Evolutionary conservation across 2,888 invertebrate species (phyloP).

Genomic region (Apamea sordens): DNA sequence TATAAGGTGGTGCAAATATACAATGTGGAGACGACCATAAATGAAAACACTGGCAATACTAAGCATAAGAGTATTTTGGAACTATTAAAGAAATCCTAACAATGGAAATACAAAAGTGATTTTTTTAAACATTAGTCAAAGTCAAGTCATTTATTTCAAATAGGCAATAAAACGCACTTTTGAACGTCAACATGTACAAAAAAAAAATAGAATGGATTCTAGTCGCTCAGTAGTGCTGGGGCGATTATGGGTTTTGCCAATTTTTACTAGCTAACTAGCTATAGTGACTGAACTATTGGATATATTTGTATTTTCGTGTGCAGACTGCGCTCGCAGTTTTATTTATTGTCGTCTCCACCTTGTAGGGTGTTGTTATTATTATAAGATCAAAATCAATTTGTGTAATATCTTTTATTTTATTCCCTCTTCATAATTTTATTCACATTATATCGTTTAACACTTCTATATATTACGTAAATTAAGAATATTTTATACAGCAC

Average conservation of each 20-base stretch:
- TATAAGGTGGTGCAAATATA: constrained; percentile 1
- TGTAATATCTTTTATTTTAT: not conserved
- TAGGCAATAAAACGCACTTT: not conserved
- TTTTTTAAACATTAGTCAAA: not conserved
- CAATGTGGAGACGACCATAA: not conserved
- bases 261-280: not conserved
- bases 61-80: not conserved
- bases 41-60: not conserved
- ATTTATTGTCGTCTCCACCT: not conserved
- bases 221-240: not conserved
- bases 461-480: constrained; percentile 9
- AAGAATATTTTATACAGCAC: constrained; percentile 51
- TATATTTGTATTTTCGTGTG: not conserved
- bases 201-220: too few species aligned
- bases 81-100: not conserved
- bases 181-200: too few species aligned
- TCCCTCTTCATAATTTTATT: not conserved
- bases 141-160: not conserved
- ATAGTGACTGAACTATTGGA: not conserved
- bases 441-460: constrained; percentile 9
- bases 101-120: not conserved
- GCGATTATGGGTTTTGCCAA: not conserved
- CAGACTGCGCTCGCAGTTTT: not conserved
- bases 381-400: not conserved
- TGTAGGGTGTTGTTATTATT: not conserved